Evolutionary conservation across 2,888 invertebrate genomes (phyloP).

Genomic region (Tinea pellionella): DNA sequence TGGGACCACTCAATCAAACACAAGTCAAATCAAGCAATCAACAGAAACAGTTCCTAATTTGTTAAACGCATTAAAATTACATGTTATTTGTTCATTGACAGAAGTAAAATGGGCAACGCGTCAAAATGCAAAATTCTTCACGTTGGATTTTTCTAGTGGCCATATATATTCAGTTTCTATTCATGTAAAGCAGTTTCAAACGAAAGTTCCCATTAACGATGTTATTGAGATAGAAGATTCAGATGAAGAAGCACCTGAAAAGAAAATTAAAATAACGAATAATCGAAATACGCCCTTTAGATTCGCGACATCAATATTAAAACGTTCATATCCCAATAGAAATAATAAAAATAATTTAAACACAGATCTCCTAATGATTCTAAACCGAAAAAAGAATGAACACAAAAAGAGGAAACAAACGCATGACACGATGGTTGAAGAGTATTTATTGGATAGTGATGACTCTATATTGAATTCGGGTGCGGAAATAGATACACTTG

Average conservation of each 20-base stretch:
- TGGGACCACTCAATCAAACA: not conserved
- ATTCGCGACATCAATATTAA: not conserved
- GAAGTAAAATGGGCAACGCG: conserved; percentile 42
- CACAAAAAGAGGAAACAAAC: too few species aligned
- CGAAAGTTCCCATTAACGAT: not conserved
- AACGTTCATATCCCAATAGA: too few species aligned
- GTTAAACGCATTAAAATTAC: not conserved
- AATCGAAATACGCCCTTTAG: not conserved
- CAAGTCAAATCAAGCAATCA: too few species aligned
- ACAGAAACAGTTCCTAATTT: not conserved
- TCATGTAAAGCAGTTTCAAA: conserved; percentile 31
- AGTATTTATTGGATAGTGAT: conserved; percentile 20
- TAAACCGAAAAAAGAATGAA: too few species aligned
- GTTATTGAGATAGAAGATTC: not conserved
- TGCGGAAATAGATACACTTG: not conserved
- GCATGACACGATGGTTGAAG: conserved; percentile 21
- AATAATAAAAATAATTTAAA: too few species aligned
- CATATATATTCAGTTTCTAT: conserved; percentile 41
- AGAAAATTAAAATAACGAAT: too few species aligned
- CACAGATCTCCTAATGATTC: too few species aligned
- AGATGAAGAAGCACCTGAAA: not conserved
- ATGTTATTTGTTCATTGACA: too few species aligned
- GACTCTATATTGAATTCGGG: not conserved
- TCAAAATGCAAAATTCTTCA: conserved; percentile 38
- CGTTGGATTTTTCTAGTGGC: conserved; percentile 39